Evolutionary conservation across 2,888 invertebrate species (phyloP), one percentile per base, ranked within the genome.

Genomic region (Parapristionchus giblindavisi): DNA sequence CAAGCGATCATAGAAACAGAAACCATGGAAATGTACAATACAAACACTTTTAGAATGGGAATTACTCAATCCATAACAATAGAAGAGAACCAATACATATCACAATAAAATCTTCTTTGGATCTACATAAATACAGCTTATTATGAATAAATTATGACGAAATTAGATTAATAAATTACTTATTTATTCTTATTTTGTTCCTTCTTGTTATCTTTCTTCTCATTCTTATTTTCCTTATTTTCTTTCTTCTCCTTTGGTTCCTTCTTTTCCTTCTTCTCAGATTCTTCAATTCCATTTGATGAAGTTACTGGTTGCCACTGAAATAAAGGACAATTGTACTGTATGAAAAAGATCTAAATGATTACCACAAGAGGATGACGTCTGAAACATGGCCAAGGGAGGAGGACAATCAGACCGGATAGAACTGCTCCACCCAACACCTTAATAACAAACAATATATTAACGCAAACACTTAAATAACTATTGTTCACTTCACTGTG

Each of bases 351-450:
- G n/a, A n/a, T 36, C 34, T 2, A 34, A 60, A 21, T 36, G 36
- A 21, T 36, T 5, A 73, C 73, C 4, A 17, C n/a, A 34, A 73
- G 29, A 21, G 73, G 73, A 36, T 73, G 60, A 34, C 61, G 60
- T 51, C 73, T 60, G 65, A 82, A 80, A 76, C 81, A 83, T 29
- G 87, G 83, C 87, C 87, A 87, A 43, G 87, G 85, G 36, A 85
- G 85, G 36, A 87, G 77, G 63, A 85, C 81, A 75, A 87, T 72
- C 32, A 87, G 74, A 5, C 79, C 80, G 17, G 87, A 78, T 73
- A 87, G 72, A 11, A 78, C 71, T 17, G 83, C 80, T 24, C 85
- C 85, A 6, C 75, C 78, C 36, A 83, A 76, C 32, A 87, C 70
- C 70, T 71, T 38, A 6, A 54, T 24, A 54, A 54, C 6, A 61